These are phyloP conservation scores for Cuculus canorus DNA, from an alignment of 2,797 vertebrate genomes.

Conservation along the genomic window DNA sequence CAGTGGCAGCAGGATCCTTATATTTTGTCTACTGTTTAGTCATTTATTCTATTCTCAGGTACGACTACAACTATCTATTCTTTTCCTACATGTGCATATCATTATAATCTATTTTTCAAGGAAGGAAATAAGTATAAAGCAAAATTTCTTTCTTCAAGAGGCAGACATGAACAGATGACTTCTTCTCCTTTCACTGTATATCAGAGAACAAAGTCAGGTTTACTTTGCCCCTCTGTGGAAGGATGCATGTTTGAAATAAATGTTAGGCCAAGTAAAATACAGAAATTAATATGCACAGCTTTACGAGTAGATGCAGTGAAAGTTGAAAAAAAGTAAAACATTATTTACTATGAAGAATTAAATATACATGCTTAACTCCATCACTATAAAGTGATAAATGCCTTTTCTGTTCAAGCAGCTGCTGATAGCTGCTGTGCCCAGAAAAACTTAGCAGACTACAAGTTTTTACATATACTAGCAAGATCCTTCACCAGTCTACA, in stretches of 20 bases:
- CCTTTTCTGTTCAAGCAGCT: neutral
- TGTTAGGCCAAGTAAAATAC: neutral
- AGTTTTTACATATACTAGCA: neutral
- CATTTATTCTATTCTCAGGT: neutral
- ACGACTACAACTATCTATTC: neutral
- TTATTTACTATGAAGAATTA: neutral
- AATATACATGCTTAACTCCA: neutral
- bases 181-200: neutral
- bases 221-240: neutral
- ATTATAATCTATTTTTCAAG: neutral
- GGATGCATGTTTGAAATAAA: neutral
- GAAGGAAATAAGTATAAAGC: neutral
- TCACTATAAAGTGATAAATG: neutral
- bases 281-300: neutral
- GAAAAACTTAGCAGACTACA: neutral
- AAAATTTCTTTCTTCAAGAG: neutral
- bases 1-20: neutral
- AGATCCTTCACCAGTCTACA: neutral
- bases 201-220: neutral
- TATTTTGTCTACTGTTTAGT: neutral
- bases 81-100: neutral
- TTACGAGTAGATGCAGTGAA: neutral
- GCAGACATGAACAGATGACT: neutral
- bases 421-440: neutral
- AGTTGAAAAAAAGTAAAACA: neutral